Conservation (phyloP, 2,113 vertebrate species). For the Procavia capensis region DNA sequence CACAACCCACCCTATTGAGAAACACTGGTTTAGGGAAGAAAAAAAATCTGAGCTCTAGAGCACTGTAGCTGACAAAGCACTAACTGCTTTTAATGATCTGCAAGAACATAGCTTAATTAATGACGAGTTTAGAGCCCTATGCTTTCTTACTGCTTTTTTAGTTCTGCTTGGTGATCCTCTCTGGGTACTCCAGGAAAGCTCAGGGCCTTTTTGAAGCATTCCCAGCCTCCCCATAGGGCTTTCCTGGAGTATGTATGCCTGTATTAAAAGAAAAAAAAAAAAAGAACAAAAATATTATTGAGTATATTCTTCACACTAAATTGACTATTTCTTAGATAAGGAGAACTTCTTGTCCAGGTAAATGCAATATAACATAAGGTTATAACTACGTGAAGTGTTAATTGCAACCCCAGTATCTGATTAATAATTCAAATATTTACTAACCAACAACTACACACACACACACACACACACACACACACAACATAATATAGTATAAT, state of each 20-base stretch:
- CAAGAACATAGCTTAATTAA: conserved; percentile 61
- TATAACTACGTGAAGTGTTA: background rate
- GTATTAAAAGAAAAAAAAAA: background rate
- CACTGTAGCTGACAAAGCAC: conserved; percentile 43
- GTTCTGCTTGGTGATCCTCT: background rate
- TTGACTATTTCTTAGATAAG: background rate
- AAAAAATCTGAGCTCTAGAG: conserved; percentile 13
- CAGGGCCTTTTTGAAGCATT: background rate
- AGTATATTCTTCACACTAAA: background rate
- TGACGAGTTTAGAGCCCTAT: background rate
- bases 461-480: too few species aligned
- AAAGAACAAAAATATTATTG: background rate
- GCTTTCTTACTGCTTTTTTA: background rate
- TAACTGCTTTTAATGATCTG: conserved; percentile 61
- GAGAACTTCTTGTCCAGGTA: background rate
- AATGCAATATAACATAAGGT: background rate
- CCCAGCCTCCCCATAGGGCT: background rate
- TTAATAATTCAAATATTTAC: conserved; percentile 32
- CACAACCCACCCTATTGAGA: background rate
- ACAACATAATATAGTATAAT: too few species aligned
- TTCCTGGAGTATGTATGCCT: background rate
- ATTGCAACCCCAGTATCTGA: background rate
- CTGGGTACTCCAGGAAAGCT: background rate
- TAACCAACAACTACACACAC: background rate
- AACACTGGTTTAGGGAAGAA: conserved; percentile 14